Base-by-base conservation (phyloP, 1,140 invertebrate species). In the Batillaria attramentaria region DNA sequence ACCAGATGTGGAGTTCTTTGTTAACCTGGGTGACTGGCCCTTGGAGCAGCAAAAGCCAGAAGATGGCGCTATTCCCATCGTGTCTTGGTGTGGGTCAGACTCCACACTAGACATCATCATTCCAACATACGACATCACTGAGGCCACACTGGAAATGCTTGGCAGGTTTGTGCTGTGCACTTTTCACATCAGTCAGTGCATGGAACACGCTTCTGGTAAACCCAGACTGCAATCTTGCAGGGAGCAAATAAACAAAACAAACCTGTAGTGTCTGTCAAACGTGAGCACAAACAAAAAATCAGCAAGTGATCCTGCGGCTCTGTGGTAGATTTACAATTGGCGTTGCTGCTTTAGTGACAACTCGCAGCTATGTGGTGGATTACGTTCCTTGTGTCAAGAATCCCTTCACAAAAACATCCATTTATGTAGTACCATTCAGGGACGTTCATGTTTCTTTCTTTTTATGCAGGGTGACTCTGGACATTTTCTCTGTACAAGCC, bases 11-110 rank as follows among this genome's bases (percentile, higher is more conserved):
- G 97, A 99, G 90, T 94, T 99, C 84, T 95, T 98, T 84, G 93
- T 96, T 41, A 99, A 99, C 92, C 92, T 99, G 24, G 97, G 97
- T 28, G 97, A 99, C 91, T 99, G 97, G 97, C 97, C 98, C 18
- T 90, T 99, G 20, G 90, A 90, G 57, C 86, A 90, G 42, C 88
- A 83, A 77, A 77, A 85, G 46, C 93, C 80, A 2, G 78, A 50
- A 94, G 82, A 90, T 24, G 89, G 91, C 57, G 87, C 86, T 24
- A 35, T 91, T 83, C 97, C 97, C n/a, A 94, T 99, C 75, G 97
- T 99, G 89, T 98, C 97, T 46, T 99, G 98, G 97, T 99, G 97
- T 92, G 97, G 97, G 1, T 98, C 96, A 81, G 92, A 94, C 72
- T 93, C 95, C 81, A 94, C 94, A 5, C 91, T 93, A 84, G 98